Percentiles rank a stretch among this genome's conserved stretches.
Evolutionary conservation across 2,113 vertebrate species (phyloP).

Genomic region (Coturnix japonica): DNA sequence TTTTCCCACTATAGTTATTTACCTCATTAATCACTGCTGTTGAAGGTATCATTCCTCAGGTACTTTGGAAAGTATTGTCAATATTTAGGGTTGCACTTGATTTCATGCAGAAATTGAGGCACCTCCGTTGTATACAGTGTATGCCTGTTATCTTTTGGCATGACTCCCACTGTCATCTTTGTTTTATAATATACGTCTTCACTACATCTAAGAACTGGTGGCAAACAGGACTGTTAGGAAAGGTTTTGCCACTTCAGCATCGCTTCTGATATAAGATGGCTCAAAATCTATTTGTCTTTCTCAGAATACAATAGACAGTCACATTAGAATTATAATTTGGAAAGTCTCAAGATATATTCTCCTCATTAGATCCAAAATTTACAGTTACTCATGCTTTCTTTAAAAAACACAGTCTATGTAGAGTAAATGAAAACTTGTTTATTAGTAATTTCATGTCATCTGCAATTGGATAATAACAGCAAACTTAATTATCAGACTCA

Average conservation of each 20-base stretch:
- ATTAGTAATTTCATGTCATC: neutral
- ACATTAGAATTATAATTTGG: neutral
- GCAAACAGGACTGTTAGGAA: neutral
- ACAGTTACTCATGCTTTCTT: neutral
- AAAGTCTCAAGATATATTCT: neutral
- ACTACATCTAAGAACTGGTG: neutral
- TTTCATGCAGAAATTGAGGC: neutral
- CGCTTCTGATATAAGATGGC: neutral
- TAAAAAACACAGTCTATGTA: neutral
- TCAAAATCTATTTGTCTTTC: neutral
- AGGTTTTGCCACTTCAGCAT: neutral
- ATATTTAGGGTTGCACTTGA: neutral
- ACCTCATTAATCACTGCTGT: neutral
- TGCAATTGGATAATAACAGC: neutral
- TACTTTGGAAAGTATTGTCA: neutral
- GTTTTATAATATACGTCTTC: neutral
- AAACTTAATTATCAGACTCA: neutral
- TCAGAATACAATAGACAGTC: neutral
- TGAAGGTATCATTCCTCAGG: neutral
- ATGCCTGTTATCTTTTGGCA: neutral
- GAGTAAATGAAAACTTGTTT: neutral
- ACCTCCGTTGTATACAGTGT: neutral
- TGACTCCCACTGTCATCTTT: neutral
- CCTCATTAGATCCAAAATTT: neutral
- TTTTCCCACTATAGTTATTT: accelerated